A percentile compares a stretch with the other conserved stretches of the same genome.
Evolutionary conservation across 1,140 invertebrate species (phyloP).

Genomic region (Cydia pomonella): DNA sequence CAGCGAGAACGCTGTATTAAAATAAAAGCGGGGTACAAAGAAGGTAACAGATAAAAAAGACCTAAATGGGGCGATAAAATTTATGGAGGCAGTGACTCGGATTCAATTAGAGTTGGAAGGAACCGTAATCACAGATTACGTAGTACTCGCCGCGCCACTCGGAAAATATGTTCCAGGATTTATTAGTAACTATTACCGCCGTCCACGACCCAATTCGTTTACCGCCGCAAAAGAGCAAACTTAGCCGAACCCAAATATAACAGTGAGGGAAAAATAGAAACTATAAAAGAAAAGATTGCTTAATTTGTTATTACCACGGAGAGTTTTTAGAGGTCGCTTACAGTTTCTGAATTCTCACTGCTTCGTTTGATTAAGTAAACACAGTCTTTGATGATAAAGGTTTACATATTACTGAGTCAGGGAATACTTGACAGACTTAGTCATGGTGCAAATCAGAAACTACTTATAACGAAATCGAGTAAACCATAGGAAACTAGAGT

Average conservation of each 20-base stretch:
- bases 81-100: constrained; percentile 47
- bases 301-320: too few relatives aligned
- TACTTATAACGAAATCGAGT: too few relatives aligned
- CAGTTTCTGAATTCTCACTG: too few relatives aligned
- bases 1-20: not conserved
- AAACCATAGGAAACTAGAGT: too few relatives aligned
- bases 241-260: not conserved
- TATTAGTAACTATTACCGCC: not conserved
- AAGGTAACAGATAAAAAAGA: constrained; percentile 51
- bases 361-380: too few relatives aligned
- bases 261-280: not conserved
- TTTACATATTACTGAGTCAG: too few relatives aligned
- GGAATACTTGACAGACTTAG: too few relatives aligned
- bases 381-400: too few relatives aligned
- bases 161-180: not conserved
- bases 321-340: too few relatives aligned
- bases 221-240: not conserved
- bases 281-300: too few relatives aligned
- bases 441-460: too few relatives aligned
- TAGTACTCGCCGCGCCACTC: not conserved
- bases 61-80: constrained; percentile 51
- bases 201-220: not conserved
- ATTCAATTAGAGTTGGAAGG: constrained; percentile 48
- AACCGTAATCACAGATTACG: constrained; percentile 30
- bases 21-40: constrained; percentile 38